Evolutionary conservation across 2,113 vertebrate genomes (phyloP).

Genomic region (Salvator merianae): DNA sequence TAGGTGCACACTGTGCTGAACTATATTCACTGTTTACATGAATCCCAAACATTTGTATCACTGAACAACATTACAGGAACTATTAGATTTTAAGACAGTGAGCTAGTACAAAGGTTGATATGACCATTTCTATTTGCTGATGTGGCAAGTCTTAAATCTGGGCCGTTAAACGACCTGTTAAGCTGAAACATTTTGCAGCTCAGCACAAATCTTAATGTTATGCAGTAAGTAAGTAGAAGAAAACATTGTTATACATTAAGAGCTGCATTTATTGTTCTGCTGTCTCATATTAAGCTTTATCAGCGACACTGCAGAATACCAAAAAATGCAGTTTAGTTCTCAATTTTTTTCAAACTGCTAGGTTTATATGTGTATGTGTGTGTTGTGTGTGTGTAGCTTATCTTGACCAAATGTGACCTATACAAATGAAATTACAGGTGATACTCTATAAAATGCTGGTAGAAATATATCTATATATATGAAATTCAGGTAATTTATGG

Average conservation of each 20-base stretch:
- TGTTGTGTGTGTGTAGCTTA: conserved; percentile 24
- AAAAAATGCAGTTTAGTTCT: conserved; percentile 35
- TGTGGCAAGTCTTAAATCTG: not conserved
- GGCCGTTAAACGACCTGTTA: not conserved
- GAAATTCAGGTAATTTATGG: conserved; percentile 30
- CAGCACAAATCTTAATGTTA: conserved; percentile 36
- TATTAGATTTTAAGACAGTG: not conserved
- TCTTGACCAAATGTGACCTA: conserved; percentile 41
- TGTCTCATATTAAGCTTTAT: conserved; percentile 42
- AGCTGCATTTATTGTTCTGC: conserved; percentile 43
- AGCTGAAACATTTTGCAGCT: conserved; percentile 33
- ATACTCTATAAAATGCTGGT: conserved; percentile 34
- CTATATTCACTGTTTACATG: not conserved
- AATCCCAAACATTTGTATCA: not conserved
- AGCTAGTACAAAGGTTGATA: not conserved
- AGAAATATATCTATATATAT: conserved; percentile 31
- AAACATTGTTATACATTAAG: conserved; percentile 46
- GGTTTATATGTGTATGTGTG: too few species aligned
- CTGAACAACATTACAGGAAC: fast-evolving
- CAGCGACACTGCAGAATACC: conserved; percentile 46
- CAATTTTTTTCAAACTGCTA: conserved; percentile 26
- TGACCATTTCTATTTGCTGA: conserved; percentile 18
- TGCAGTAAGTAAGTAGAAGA: conserved; percentile 46
- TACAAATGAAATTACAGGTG: conserved; percentile 44
- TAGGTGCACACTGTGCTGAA: not conserved